A percentile compares a stretch with the other conserved stretches of the same genome.
These are phyloP conservation scores for Propithecus perrieri DNA, from an alignment of 2,797 vertebrate species.

Conservation along the genomic window DNA sequence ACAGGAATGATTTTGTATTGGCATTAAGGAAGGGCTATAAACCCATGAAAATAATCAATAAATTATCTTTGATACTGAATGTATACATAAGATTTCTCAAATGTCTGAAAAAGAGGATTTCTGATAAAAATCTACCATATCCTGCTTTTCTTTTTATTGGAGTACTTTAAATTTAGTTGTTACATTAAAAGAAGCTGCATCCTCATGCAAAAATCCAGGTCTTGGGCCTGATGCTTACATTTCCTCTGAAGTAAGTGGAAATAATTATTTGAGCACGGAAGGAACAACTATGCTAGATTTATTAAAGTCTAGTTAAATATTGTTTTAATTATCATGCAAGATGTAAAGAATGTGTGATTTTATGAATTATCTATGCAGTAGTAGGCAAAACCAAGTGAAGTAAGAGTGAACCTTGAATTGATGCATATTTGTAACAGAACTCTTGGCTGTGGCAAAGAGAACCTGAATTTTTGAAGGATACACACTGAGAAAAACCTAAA, in stretches of 20 bases:
- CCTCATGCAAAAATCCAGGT: not conserved
- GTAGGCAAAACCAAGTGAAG: not conserved
- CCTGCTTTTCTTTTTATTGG: not conserved
- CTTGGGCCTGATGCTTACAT: not conserved
- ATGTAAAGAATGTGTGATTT: not conserved
- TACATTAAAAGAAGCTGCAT: not conserved
- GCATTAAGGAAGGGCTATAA: not conserved
- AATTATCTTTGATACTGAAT: not conserved
- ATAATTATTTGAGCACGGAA: not conserved
- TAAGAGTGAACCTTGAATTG: not conserved
- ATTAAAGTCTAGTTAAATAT: not conserved
- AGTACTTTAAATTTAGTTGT: not conserved
- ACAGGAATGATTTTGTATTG: not conserved
- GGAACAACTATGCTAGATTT: not conserved
- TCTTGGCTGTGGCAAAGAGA: not conserved
- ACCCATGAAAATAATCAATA: not conserved
- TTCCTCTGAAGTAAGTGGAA: not conserved
- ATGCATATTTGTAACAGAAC: not conserved
- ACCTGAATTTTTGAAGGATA: not conserved
- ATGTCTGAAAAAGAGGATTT: not conserved
- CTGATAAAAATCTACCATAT: not conserved
- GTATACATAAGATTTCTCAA: not conserved
- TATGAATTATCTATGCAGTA: not conserved
- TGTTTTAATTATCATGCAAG: not conserved
- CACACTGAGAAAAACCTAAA: not conserved